A percentile compares a stretch with the other conserved stretches of the same genome.
phyloP scores from a whole-genome alignment of 2,113 vertebrate species.

The Parus major region DNA sequence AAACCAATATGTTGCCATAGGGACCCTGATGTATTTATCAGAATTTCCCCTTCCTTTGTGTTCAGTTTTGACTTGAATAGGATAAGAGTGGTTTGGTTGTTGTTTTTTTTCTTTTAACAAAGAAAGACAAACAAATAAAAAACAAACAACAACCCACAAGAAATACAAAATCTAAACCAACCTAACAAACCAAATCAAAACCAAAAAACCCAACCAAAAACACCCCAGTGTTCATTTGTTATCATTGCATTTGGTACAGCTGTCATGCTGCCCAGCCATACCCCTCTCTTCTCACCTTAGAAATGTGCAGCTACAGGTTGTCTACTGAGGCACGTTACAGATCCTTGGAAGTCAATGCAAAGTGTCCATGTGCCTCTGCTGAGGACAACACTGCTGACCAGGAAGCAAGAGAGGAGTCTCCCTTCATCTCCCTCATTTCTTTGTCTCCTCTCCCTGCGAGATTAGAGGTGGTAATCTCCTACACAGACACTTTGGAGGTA shows the following conservation, averaged over 20 bases:
- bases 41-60: background rate
- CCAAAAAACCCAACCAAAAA: background rate
- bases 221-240: background rate
- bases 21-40: background rate
- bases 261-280: background rate
- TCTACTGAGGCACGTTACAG: background rate
- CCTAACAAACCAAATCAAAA: background rate
- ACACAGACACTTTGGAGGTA: background rate
- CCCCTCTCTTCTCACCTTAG: background rate
- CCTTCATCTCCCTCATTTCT: background rate
- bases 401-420: background rate
- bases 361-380: accelerated
- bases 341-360: background rate
- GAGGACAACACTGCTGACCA: background rate
- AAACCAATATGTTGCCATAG: background rate
- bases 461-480: background rate
- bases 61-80: background rate
- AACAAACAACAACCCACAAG: no score
- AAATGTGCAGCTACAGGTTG: background rate
- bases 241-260: background rate
- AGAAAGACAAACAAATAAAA: background rate
- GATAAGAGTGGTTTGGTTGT: background rate
- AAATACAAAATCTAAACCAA: background rate
- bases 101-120: background rate
- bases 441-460: background rate